phyloP scores from a whole-genome alignment of 2,113 vertebrate genomes.

The Illadopsis cleaveri region DNA sequence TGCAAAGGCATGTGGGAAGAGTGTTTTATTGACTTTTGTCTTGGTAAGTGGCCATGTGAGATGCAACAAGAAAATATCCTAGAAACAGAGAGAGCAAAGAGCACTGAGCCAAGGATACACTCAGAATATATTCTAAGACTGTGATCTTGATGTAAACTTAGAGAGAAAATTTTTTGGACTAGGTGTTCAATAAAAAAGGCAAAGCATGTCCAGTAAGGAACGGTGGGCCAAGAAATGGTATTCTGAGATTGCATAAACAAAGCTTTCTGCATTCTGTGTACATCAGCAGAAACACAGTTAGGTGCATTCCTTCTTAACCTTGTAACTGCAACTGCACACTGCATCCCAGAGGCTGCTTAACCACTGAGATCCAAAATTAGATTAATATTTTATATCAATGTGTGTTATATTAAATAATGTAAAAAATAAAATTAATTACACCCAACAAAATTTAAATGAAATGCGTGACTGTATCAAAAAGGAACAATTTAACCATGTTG shows the following conservation, averaged over 20 bases:
- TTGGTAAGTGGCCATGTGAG: not conserved
- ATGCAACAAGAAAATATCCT: not conserved
- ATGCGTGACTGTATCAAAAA: not conserved
- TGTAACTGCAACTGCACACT: not conserved
- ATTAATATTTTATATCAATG: not conserved
- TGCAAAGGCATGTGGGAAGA: not conserved
- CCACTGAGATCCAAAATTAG: not conserved
- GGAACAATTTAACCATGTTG: not conserved
- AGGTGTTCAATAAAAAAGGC: not conserved
- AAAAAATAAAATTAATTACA: not conserved
- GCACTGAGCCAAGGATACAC: not conserved
- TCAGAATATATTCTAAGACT: not conserved
- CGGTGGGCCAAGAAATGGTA: not conserved
- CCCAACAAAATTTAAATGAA: not conserved
- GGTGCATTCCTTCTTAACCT: not conserved
- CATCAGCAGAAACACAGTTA: not conserved
- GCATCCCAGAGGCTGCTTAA: not conserved
- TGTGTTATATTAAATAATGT: not conserved
- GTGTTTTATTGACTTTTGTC: not conserved
- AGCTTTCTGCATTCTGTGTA: not conserved
- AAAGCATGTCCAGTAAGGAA: not conserved
- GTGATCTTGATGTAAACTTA: not conserved
- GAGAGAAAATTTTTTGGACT: not conserved
- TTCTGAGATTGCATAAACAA: not conserved
- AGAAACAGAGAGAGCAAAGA: not conserved